A percentile compares a stretch with the other conserved stretches of the same genome.
These are phyloP conservation scores for Gulo gulo DNA, from an alignment of 2,113 vertebrate species.

Conservation along the genomic window DNA sequence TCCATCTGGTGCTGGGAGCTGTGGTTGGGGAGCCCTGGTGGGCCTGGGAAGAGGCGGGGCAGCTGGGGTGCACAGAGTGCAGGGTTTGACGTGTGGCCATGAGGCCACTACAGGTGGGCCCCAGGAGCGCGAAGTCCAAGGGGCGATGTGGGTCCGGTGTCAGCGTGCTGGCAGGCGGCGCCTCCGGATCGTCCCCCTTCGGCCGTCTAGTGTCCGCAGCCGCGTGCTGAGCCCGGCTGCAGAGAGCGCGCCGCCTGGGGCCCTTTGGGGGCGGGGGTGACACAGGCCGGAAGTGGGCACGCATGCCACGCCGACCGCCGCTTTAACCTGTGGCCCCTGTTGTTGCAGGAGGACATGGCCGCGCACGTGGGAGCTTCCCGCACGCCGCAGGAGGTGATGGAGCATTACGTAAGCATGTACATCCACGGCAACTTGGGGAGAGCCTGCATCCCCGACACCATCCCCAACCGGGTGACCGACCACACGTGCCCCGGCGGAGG, in stretches of 20 bases:
- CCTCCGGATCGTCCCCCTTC: neutral
- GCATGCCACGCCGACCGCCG: too few species aligned
- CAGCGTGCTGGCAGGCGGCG: neutral
- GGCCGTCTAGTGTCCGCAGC: too few species aligned
- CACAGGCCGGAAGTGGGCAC: rapidly evolving
- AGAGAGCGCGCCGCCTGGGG: rapidly evolving
- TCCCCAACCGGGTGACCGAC: slow-evolving; percentile 97
- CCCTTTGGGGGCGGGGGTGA: neutral
- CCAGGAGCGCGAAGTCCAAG: neutral
- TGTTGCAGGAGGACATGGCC: slow-evolving; percentile 95
- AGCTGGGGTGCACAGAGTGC: rapidly evolving
- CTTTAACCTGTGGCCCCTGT: neutral
- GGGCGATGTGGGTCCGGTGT: neutral
- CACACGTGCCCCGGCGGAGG: slow-evolving; percentile 96
- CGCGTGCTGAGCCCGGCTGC: too few species aligned
- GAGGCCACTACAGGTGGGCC: too few species aligned
- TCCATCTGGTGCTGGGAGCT: rapidly evolving
- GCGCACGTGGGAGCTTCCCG: slow-evolving; percentile 94
- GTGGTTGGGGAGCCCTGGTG: neutral
- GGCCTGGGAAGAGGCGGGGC: neutral
- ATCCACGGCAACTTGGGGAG: slow-evolving; percentile 98
- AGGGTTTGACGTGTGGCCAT: rapidly evolving
- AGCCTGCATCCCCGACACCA: slow-evolving; percentile 96
- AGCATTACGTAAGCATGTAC: slow-evolving; percentile 98
- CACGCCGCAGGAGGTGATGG: slow-evolving; percentile 97